phyloP scores from a whole-genome alignment of 2,888 invertebrate genomes.

The Sinhomidia bicolor region DNA sequence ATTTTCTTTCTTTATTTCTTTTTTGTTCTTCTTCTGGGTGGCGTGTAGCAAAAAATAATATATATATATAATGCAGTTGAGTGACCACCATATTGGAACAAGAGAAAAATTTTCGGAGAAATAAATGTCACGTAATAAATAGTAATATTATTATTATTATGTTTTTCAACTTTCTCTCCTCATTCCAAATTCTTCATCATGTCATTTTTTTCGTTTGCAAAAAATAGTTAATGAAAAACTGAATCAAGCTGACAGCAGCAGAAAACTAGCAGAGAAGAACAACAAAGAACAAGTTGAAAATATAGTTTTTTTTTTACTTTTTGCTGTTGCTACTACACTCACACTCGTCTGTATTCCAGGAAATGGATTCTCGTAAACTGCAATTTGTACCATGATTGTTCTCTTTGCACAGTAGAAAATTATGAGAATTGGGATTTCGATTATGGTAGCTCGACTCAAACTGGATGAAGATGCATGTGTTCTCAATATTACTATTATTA shows the following conservation, averaged over 20 bases:
- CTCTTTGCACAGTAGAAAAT: too few relatives aligned
- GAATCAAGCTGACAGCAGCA: conserved; percentile 17
- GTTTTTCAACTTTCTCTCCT: too few relatives aligned
- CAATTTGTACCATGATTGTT: not conserved
- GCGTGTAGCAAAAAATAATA: not conserved
- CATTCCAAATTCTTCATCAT: conserved; percentile 3
- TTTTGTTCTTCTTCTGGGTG: not conserved
- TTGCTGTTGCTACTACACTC: not conserved
- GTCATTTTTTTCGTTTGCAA: not conserved
- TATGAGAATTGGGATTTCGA: conserved; percentile 3
- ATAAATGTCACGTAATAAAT: conserved; percentile 53
- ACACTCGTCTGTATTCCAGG: not conserved
- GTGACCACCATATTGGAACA: conserved; percentile 50
- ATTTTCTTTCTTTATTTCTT: too few relatives aligned
- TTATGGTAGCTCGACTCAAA: too few relatives aligned
- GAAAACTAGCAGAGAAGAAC: not conserved
- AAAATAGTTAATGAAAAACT: not conserved
- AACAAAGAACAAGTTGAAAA: too few relatives aligned
- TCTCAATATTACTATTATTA: too few relatives aligned
- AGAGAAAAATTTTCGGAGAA: conserved; percentile 26
- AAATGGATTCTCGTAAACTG: not conserved
- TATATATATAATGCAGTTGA: conserved; percentile 27
- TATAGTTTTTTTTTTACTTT: not conserved
- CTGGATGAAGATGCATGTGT: not conserved
- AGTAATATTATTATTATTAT: too few relatives aligned